Evolutionary conservation across 2,888 invertebrate genomes (phyloP), one percentile per base, ranked within the genome.

Genomic region (Mactromeris polynyma): DNA sequence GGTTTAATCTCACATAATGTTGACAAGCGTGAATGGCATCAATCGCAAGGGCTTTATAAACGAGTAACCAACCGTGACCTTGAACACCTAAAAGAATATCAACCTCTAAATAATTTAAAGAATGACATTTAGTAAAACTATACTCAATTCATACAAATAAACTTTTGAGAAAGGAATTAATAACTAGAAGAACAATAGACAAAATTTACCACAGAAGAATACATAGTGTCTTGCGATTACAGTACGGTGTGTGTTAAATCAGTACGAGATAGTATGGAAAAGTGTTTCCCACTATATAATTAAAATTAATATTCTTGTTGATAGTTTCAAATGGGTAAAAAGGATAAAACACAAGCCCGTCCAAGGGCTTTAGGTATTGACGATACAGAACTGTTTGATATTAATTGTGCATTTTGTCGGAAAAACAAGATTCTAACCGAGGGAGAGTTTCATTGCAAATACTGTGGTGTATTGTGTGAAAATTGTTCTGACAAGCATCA

Each of bases 381-480:
- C 38, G 80, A 78, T 21, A 51, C 73, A 64, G 81, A 88, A 42
- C 46, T 90, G 33, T 83, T 58, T 78, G 86, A 88, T 31, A 83
- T 83, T 11, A 33, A 69, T 42, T 90, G 90, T 81, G 40, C 54
- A 9, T 7, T 40, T 36, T 90, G 90, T 80, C 85, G 86, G 26
- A 40, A 83, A 40, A 69, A 83, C 3, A 83, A 86, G n/a, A 69
- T 73, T n/a, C 36, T 54, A 19, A 85, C 38, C 0, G 87, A 89
- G n/a, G 91, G 89, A 19, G 46, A 86, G 11, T 91, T 69, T 46
- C 91, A 91, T 38, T 91, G 91, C 54, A 88, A 86, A 46, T 83
- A 77, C 33, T 91, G 91, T 78, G 91, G 91, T 1, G 91, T 89
- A 21, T 40, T 91, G 87, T 91, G 91, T 78, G 91, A 91, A 40